These are phyloP conservation scores for Cercopithecus mitis DNA, from an alignment of 2,797 vertebrate species.

Conservation along the genomic window DNA sequence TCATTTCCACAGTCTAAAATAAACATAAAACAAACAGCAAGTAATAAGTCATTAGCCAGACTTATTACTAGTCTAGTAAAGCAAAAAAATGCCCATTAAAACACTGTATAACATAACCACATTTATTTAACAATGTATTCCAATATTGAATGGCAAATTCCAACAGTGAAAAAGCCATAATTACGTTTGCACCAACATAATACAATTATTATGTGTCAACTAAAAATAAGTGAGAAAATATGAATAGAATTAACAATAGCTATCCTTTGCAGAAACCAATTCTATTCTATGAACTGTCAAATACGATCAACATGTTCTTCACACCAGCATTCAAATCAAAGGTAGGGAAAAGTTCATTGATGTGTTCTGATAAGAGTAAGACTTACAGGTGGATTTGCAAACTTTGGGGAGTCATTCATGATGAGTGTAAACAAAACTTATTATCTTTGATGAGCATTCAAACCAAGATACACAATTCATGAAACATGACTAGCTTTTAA, in stretches of 20 bases:
- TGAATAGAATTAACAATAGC: background rate
- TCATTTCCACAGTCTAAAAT: too few species aligned
- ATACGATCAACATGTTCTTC: background rate
- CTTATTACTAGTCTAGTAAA: too few species aligned
- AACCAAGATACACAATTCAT: background rate
- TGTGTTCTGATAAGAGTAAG: background rate
- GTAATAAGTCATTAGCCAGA: too few species aligned
- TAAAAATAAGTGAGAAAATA: background rate
- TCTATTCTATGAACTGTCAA: background rate
- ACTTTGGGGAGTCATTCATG: background rate
- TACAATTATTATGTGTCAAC: background rate
- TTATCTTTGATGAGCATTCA: background rate
- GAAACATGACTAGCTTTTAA: background rate
- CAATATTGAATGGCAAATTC: too few species aligned
- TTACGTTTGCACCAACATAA: too few species aligned
- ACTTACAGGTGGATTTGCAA: background rate
- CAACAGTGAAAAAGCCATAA: too few species aligned
- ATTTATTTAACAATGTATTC: too few species aligned
- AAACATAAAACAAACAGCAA: too few species aligned
- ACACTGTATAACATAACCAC: too few species aligned
- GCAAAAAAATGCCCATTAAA: too few species aligned
- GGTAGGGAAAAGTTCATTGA: background rate
- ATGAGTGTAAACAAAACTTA: background rate
- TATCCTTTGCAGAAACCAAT: background rate
- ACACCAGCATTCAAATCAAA: background rate